Conservation (phyloP, 2,888 invertebrate genomes). For the Epinotia brunnichana region DNA sequence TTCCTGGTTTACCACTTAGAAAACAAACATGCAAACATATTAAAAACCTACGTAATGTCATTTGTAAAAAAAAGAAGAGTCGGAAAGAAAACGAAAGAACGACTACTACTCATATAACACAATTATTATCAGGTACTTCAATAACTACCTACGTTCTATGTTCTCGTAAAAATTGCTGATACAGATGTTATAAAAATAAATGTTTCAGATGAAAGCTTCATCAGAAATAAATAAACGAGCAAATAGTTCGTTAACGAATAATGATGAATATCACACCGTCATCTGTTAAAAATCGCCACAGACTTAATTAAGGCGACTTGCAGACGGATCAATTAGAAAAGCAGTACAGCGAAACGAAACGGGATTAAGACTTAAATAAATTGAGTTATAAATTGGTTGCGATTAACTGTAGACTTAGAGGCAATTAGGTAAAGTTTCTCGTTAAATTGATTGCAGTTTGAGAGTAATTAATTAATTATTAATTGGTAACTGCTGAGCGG, state of each 20-base stretch:
- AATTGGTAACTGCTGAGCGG: conserved; percentile 40
- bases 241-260: neutral
- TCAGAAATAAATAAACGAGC: neutral
- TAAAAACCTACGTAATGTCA: too few species aligned
- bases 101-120: too few species aligned
- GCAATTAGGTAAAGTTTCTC: conserved; percentile 58
- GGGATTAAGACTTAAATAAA: conserved; percentile 57
- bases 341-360: conserved; percentile 17
- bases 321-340: conserved; percentile 31
- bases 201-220: neutral
- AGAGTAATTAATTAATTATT: conserved; percentile 58
- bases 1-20: too few species aligned
- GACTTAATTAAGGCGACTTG: conserved; percentile 47
- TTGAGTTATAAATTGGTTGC: conserved; percentile 56
- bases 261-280: conserved; percentile 28
- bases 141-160: too few species aligned
- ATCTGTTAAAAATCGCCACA: conserved; percentile 29
- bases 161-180: too few species aligned
- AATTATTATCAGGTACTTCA: too few species aligned
- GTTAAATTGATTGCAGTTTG: conserved; percentile 53
- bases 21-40: too few species aligned
- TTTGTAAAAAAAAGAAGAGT: too few species aligned
- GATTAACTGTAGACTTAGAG: conserved; percentile 55
- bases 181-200: too few species aligned
- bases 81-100: too few species aligned